Conservation (phyloP, 2,113 vertebrate species). For the Ailuropoda melanoleuca region DNA sequence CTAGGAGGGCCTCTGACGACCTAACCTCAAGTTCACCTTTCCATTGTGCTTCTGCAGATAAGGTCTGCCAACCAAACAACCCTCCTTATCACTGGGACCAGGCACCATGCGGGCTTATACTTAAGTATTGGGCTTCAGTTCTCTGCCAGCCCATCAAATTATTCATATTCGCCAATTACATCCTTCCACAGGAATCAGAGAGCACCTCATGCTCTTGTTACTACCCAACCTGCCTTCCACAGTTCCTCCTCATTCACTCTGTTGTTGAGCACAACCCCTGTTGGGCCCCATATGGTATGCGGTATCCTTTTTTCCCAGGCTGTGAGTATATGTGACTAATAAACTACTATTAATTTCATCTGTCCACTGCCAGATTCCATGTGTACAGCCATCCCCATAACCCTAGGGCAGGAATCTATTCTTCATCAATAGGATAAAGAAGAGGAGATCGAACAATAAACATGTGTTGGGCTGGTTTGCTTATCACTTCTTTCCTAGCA, state of each 20-base stretch:
- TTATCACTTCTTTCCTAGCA: neutral
- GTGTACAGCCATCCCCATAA: neutral
- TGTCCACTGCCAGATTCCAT: neutral
- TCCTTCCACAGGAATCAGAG: neutral
- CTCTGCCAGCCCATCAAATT: neutral
- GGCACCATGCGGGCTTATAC: neutral
- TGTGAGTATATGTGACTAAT: neutral
- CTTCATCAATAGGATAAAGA: neutral
- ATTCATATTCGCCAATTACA: neutral
- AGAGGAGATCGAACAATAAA: neutral
- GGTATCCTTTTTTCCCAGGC: too few relatives aligned
- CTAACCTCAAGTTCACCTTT: neutral
- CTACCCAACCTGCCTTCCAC: neutral
- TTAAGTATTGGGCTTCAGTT: neutral
- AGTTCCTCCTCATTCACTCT: neutral
- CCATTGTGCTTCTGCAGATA: neutral
- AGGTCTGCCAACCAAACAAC: neutral
- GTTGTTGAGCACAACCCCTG: neutral
- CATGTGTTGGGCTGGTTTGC: neutral
- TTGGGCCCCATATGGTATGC: fast-evolving
- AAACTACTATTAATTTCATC: neutral
- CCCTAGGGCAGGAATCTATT: neutral
- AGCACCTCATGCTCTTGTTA: neutral
- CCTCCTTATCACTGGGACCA: neutral
- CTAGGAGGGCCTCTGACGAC: neutral